Percentiles rank a stretch among this genome's conserved stretches.
Evolutionary conservation across 2,113 vertebrate species (phyloP).

Genomic region (Verasper variegatus): DNA sequence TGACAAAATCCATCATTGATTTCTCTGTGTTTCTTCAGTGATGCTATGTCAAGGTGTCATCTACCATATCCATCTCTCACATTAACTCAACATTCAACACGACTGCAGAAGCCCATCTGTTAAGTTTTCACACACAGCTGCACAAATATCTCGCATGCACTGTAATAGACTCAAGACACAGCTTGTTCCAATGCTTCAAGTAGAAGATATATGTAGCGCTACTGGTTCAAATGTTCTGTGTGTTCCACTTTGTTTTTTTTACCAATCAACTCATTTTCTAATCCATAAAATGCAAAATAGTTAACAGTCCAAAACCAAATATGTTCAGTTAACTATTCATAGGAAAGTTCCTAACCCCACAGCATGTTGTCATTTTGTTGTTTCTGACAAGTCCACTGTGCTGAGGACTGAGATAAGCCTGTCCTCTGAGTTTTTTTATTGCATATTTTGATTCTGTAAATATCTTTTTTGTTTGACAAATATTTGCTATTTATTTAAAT

Average conservation of each 20-base stretch:
- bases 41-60: neutral
- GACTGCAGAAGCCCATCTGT: neutral
- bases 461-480: too few species aligned
- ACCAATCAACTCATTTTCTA: too few species aligned
- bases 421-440: too few species aligned
- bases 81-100: neutral
- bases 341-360: too few species aligned
- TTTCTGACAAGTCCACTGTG: too few species aligned
- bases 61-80: neutral
- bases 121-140: neutral
- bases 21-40: neutral
- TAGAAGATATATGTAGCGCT: neutral
- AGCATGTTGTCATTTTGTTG: too few species aligned
- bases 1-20: neutral
- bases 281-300: too few species aligned
- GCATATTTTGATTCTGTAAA: too few species aligned
- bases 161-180: slow-evolving; percentile 7
- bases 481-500: too few species aligned
- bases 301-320: neutral
- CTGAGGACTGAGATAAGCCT: too few species aligned
- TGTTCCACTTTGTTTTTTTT: neutral
- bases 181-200: neutral
- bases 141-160: neutral
- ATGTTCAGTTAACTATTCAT: neutral
- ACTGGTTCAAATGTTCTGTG: neutral